Conservation (phyloP, 2,888 invertebrate genomes). For the Dolichomitus sp. region DNA sequence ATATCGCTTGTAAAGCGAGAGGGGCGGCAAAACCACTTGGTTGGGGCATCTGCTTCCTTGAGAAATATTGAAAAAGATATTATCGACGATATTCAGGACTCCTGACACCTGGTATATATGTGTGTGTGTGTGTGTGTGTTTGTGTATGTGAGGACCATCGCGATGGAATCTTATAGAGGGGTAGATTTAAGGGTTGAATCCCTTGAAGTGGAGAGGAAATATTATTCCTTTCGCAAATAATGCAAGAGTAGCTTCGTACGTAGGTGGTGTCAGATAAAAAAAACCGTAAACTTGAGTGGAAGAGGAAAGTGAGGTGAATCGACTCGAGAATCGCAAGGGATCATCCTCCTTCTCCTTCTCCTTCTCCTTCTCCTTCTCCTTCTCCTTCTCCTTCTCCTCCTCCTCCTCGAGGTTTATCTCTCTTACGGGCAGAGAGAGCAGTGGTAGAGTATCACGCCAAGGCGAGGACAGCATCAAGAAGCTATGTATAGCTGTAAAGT, state of each 20-base stretch:
- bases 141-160: slow-evolving; percentile 8
- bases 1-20: slow-evolving; percentile 20
- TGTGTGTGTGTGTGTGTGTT: background rate
- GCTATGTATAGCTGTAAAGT: slow-evolving; percentile 42
- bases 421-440: slow-evolving; percentile 33
- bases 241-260: slow-evolving; percentile 39
- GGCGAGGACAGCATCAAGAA: background rate
- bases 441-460: slow-evolving; percentile 39
- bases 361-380: slow-evolving; percentile 18
- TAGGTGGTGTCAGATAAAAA: slow-evolving; percentile 30
- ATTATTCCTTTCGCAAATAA: slow-evolving; percentile 53
- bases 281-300: slow-evolving; percentile 55
- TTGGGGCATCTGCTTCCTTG: slow-evolving; percentile 23
- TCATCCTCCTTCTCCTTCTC: slow-evolving; percentile 31
- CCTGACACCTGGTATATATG: background rate
- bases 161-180: slow-evolving; percentile 23
- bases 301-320: slow-evolving; percentile 51
- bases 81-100: slow-evolving; percentile 20
- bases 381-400: slow-evolving; percentile 17
- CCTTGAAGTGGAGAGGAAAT: slow-evolving; percentile 33
- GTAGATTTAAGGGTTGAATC: slow-evolving; percentile 42
- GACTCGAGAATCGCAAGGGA: slow-evolving; percentile 60
- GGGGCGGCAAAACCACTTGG: slow-evolving; percentile 1
- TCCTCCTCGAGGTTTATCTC: slow-evolving; percentile 15
- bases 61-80: slow-evolving; percentile 32